A percentile compares a stretch with the other conserved stretches of the same genome.
Conservation (phyloP, 2,888 invertebrate genomes). For the Pristionchus mayeri region DNA sequence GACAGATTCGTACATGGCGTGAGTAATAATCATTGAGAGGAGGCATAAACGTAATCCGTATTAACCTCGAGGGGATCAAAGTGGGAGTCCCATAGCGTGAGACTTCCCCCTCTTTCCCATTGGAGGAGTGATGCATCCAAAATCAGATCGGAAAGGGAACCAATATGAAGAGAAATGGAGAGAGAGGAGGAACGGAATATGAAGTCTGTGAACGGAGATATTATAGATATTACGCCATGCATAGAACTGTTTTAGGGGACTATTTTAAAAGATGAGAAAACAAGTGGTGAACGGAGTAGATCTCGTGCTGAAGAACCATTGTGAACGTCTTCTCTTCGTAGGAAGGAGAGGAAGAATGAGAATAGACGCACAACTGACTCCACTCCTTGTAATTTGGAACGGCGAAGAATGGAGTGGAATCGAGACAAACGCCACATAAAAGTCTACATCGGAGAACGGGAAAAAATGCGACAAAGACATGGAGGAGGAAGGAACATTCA, state of each 20-base stretch:
- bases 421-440: background rate
- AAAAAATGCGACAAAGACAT: background rate
- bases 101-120: slow-evolving; percentile 8
- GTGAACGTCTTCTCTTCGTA: background rate
- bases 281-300: background rate
- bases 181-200: background rate
- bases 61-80: slow-evolving; percentile 38
- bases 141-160: slow-evolving; percentile 38
- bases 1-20: slow-evolving; percentile 53
- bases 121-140: slow-evolving; percentile 17
- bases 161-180: background rate
- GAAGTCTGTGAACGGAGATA: background rate
- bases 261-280: too few relatives aligned
- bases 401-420: background rate
- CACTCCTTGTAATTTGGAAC: background rate
- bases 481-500: background rate
- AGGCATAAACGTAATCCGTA: slow-evolving; percentile 35
- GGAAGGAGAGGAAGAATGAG: background rate
- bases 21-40: slow-evolving; percentile 26
- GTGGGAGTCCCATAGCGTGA: slow-evolving; percentile 40
- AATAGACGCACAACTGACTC: background rate
- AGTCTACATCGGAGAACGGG: background rate
- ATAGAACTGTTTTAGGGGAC: background rate
- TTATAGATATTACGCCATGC: background rate
- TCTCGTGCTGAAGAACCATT: background rate